A percentile compares a stretch with the other conserved stretches of the same genome.
Conservation (phyloP, 2,797 vertebrate species). For the Schizopygopsis pylzovi region DNA sequence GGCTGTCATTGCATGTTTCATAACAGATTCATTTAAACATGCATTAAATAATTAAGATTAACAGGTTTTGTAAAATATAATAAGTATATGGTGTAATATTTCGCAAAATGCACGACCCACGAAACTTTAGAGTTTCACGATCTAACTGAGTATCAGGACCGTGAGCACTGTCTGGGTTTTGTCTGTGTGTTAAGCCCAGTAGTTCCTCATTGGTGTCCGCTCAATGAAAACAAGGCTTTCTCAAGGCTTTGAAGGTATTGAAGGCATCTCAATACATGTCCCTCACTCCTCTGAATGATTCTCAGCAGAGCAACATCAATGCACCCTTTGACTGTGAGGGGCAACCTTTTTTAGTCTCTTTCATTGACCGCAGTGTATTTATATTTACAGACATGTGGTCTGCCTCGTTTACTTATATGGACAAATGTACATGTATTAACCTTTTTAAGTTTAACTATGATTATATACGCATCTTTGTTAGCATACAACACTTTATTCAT, state of each 20-base stretch:
- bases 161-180: neutral
- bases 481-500: neutral
- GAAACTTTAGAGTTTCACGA: slow-evolving; percentile 27
- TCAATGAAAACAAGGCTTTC: slow-evolving; percentile 29
- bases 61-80: too few relatives aligned
- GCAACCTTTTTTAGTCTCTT: neutral
- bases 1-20: too few relatives aligned
- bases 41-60: too few relatives aligned
- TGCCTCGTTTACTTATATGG: neutral
- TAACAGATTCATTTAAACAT: too few relatives aligned
- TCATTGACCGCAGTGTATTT: neutral
- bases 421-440: neutral
- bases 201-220: neutral
- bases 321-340: neutral
- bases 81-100: too few relatives aligned
- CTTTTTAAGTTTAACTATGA: neutral
- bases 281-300: slow-evolving; percentile 17
- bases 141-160: slow-evolving; percentile 12
- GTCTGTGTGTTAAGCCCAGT: slow-evolving; percentile 2
- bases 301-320: slow-evolving; percentile 24
- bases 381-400: neutral
- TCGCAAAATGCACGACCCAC: too few relatives aligned
- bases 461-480: neutral
- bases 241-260: neutral
- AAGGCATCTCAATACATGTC: neutral